phyloP scores from a whole-genome alignment of 2,888 invertebrate genomes.

The Chromoteleia sp. region DNA sequence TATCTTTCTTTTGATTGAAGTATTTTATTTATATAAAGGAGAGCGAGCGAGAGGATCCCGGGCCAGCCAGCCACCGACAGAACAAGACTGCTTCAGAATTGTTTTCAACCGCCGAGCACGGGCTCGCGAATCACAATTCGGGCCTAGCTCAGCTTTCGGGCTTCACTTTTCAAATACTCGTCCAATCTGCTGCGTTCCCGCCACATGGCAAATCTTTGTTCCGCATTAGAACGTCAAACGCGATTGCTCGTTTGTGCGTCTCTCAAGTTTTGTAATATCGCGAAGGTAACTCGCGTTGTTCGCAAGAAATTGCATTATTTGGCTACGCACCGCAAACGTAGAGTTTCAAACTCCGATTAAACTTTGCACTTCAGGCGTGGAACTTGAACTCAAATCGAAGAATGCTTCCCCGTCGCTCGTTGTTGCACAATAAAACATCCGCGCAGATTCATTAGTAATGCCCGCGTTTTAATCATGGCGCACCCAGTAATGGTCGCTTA shows the following conservation, averaged over 20 bases:
- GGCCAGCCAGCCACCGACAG: conserved; percentile 5
- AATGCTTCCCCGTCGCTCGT: no score
- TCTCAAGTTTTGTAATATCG: no score
- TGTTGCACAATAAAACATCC: conserved; percentile 8
- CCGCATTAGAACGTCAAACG: not conserved
- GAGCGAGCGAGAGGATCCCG: not conserved
- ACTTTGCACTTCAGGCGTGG: conserved; percentile 31
- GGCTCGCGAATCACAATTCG: not conserved
- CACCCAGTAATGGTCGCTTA: not conserved
- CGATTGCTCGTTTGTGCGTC: not conserved
- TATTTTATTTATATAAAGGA: conserved; percentile 9
- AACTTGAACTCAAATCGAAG: conserved; percentile 13
- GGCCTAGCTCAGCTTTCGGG: conserved; percentile 2
- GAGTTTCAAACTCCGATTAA: conserved; percentile 29
- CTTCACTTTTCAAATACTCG: conserved; percentile 46
- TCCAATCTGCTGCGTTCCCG: conserved; percentile 22
- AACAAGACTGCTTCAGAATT: conserved; percentile 38
- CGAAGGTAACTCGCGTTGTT: conserved; percentile 19
- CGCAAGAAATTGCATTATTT: conserved; percentile 29
- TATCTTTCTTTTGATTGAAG: conserved; percentile 13
- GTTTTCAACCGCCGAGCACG: conserved; percentile 11
- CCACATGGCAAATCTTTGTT: conserved; percentile 34
- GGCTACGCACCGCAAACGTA: conserved; percentile 2
- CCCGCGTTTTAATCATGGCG: not conserved
- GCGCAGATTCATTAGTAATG: not conserved